Base-by-base conservation (phyloP, 2,888 invertebrate genomes). In the Lepas anatifera region DNA sequence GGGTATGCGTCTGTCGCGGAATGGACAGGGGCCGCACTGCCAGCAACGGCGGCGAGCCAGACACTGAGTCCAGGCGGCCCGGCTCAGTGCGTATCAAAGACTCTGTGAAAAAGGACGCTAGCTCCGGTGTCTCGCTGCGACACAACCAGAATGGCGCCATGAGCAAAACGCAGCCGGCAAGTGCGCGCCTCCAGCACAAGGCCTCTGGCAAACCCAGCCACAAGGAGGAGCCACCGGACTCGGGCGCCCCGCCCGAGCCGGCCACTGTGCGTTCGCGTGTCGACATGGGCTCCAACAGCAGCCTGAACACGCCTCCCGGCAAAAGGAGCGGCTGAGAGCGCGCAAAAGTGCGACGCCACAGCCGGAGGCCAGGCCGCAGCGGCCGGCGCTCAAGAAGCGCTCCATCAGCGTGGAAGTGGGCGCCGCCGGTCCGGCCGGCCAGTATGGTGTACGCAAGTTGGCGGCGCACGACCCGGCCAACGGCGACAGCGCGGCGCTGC, bases 301-400 rank as follows among this genome's bases (percentile, higher is more conserved):
- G 58, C 32, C 32, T 58, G 16, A 58, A 58, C 58, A 13, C 32
- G 18, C 4, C 58, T n/a, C 58, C 58, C 25, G 32, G 32, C 58
- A 58, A 58, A 58, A 58, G 58, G 58, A 58, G 13, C 58, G 58
- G 32, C 58, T 58, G 32, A 29, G 64, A 6, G 6, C 39, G 37
- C 64, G 64, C 37, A 64, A 64, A 25, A 39, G 37, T 8, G 25
- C n/a, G 10, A 64, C 64, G 39, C 64, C 64, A 3, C 37, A 64
- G 64, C 64, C 64, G 18, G 37, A 39, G 13, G 10, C 39, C 2
- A 37, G 27, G 37, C 16, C 58, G 58, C 16, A 16, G 22, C 64
- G 64, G n/a, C 64, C 64, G 37, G 64, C 64, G 64, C 64, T 64
- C 2, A 64, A 64, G 64, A 64, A 64, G 25, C 64, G 64, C 64